A percentile compares a stretch with the other conserved stretches of the same genome.
Conservation (phyloP, 2,113 vertebrate genomes). For the Pygoscelis adeliae region DNA sequence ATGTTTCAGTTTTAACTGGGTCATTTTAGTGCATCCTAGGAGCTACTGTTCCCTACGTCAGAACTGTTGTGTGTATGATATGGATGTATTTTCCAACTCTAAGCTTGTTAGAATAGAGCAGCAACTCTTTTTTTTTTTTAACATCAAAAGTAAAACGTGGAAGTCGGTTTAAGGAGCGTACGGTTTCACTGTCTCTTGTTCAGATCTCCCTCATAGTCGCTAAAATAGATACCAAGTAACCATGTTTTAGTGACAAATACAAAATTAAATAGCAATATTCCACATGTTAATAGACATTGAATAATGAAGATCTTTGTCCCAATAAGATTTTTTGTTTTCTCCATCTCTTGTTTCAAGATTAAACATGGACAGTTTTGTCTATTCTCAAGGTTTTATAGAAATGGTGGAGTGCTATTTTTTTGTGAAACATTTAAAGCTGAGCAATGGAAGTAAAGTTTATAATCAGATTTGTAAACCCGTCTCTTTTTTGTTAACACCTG, state of each 20-base stretch:
- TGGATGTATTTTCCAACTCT: neutral
- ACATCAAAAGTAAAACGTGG: neutral
- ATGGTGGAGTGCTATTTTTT: neutral
- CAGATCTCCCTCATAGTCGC: neutral
- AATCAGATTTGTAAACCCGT: neutral
- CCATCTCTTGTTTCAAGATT: neutral
- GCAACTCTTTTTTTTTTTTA: no score
- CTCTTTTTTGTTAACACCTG: neutral
- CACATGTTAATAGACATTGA: neutral
- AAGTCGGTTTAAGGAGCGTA: neutral
- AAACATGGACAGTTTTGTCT: neutral
- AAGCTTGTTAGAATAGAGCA: neutral
- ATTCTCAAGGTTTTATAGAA: neutral
- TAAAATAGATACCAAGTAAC: neutral
- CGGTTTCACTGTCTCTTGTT: neutral
- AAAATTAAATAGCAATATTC: neutral
- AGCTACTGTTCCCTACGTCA: neutral
- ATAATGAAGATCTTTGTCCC: neutral
- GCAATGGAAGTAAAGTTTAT: neutral
- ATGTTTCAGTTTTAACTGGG: neutral
- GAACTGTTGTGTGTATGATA: fast-evolving
- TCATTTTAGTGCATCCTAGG: neutral
- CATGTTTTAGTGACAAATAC: neutral
- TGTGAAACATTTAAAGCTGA: neutral
- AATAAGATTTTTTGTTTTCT: neutral